Conservation (phyloP, 2,888 invertebrate genomes). For the Pristionchus mayeri region DNA sequence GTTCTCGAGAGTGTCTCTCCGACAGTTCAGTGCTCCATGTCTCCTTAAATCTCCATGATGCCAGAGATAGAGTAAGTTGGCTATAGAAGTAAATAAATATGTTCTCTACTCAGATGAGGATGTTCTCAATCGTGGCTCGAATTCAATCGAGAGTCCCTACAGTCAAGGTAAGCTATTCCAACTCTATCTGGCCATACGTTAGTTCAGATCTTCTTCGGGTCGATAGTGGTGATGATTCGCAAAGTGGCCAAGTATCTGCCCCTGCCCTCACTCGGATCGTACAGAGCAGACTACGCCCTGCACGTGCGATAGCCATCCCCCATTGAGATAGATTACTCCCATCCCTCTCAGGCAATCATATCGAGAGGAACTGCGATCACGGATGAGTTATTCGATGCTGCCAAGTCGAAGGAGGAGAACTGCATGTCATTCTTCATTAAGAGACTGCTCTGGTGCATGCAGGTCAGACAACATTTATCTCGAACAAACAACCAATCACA, state of each 20-base stretch:
- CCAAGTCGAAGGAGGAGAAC: not conserved
- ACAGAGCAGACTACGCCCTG: conserved; percentile 63
- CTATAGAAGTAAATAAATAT: not conserved
- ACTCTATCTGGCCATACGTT: not conserved
- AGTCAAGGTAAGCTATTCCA: not conserved
- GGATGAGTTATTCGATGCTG: conserved; percentile 61
- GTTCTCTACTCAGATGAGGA: not conserved
- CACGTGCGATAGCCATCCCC: conserved; percentile 47
- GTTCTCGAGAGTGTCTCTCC: not conserved
- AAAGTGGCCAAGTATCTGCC: conserved; percentile 50
- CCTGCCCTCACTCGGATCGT: conserved; percentile 56
- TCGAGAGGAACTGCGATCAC: conserved; percentile 63
- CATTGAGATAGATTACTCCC: conserved; percentile 9
- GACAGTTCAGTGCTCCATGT: conserved; percentile 27
- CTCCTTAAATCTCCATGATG: not conserved
- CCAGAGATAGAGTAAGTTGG: not conserved
- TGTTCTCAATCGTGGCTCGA: conserved; percentile 24
- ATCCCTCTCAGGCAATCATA: conserved; percentile 65
- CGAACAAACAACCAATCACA: conserved; percentile 16
- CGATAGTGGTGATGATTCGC: conserved; percentile 55
- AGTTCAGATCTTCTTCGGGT: conserved; percentile 55
- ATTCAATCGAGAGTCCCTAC: conserved; percentile 38
- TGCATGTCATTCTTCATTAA: conserved; percentile 39
- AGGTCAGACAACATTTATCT: conserved; percentile 46
- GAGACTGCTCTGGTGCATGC: conserved; percentile 51